A percentile compares a stretch with the other conserved stretches of the same genome.
phyloP scores from a whole-genome alignment of 2,113 vertebrate species.

The Plectropomus leopardus region DNA sequence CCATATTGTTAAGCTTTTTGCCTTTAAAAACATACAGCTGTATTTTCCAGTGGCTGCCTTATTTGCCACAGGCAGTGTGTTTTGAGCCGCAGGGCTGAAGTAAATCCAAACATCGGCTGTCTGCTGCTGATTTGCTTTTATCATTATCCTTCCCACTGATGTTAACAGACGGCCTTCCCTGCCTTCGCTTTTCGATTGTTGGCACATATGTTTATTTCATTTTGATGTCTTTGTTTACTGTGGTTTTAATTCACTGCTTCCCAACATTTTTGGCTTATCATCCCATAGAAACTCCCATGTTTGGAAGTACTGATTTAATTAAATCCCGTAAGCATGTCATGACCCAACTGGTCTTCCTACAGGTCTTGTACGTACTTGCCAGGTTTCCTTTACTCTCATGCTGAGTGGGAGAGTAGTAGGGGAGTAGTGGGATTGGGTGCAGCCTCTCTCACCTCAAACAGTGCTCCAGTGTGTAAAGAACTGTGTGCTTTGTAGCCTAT shows the following conservation, averaged over 20 bases:
- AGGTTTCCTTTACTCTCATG: conserved; percentile 42
- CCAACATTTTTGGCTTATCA: conserved; percentile 2
- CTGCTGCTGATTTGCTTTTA: conserved; percentile 65
- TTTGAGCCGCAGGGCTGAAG: conserved; percentile 51
- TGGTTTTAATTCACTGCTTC: conserved; percentile 3
- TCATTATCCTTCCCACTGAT: conserved; percentile 52
- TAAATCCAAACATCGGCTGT: conserved; percentile 63
- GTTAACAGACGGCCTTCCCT: conserved; percentile 45
- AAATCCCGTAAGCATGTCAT: conserved; percentile 49
- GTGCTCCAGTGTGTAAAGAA: background rate
- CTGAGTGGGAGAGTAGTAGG: conserved; percentile 19
- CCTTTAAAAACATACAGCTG: conserved; percentile 37
- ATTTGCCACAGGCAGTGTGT: conserved; percentile 57
- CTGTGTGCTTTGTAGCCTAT: background rate
- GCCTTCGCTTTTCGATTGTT: conserved; percentile 24
- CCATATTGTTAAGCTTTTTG: conserved; percentile 32
- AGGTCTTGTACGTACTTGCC: conserved; percentile 70
- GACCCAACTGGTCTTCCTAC: conserved; percentile 59
- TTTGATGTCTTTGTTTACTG: conserved; percentile 47
- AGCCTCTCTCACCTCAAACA: background rate
- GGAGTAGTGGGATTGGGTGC: conserved; percentile 32
- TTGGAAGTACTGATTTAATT: conserved; percentile 56
- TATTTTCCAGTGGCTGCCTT: conserved; percentile 50
- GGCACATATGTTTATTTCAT: conserved; percentile 39
- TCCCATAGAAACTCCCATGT: conserved; percentile 10